Evolutionary conservation across 1,140 invertebrate genomes (phyloP).

Genomic region (Lutraria rhynchaena): DNA sequence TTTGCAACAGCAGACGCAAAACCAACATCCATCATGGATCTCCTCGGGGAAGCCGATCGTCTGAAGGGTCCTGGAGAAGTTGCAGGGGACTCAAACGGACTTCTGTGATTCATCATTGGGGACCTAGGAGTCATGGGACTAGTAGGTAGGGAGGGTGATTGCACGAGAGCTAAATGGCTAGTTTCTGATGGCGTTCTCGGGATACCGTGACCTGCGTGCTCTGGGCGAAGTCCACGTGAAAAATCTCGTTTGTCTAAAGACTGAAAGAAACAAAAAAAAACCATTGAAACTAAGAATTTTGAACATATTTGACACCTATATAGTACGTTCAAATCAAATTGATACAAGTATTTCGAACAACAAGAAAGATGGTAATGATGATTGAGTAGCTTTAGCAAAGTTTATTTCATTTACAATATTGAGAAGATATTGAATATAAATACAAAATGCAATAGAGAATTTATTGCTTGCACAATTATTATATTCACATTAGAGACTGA

Average conservation of each 20-base stretch:
- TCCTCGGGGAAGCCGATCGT: conserved; percentile 73
- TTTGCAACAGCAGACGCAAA: conserved; percentile 79
- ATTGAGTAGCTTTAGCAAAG: no score
- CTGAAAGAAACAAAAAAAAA: conserved; percentile 62
- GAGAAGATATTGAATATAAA: no score
- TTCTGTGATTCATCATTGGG: conserved; percentile 64
- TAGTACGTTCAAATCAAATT: no score
- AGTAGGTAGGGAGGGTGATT: conserved; percentile 69
- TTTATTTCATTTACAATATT: no score
- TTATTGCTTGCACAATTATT: no score
- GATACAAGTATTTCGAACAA: no score
- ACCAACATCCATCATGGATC: conserved; percentile 69
- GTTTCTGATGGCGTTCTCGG: conserved; percentile 55
- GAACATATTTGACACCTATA: no score
- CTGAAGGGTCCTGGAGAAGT: conserved; percentile 70
- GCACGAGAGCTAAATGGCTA: conserved; percentile 58
- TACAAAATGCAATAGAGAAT: no score
- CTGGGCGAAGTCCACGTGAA: conserved; percentile 73
- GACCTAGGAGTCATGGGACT: conserved; percentile 71
- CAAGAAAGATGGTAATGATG: no score
- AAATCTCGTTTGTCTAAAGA: conserved; percentile 71
- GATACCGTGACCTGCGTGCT: conserved; percentile 68
- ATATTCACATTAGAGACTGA: no score
- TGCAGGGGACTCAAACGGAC: conserved; percentile 74
- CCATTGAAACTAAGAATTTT: no score